These are phyloP conservation scores for Mycalesis mineus DNA, from an alignment of 2,888 invertebrate genomes.

Conservation along the genomic window DNA sequence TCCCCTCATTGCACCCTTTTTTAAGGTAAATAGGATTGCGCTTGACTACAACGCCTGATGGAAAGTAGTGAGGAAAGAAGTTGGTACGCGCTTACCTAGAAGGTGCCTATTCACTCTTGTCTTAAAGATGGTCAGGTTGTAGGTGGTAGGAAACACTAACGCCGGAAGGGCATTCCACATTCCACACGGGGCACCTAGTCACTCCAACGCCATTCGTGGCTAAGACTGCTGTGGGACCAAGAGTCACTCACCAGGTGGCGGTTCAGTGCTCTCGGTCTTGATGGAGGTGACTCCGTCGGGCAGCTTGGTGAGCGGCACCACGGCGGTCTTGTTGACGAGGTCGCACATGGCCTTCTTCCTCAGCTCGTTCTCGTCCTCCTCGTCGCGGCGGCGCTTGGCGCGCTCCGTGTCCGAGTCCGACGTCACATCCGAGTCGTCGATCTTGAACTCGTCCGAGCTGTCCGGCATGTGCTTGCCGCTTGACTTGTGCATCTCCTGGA, in stretches of 20 bases:
- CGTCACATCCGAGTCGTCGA: constrained; percentile 62
- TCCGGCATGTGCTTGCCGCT: constrained; percentile 76
- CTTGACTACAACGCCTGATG: too few species aligned
- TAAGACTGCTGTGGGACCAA: too few species aligned
- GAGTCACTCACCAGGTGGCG: constrained; percentile 12
- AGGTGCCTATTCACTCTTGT: too few species aligned
- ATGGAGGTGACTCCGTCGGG: constrained; percentile 61
- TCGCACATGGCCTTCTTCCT: constrained; percentile 47
- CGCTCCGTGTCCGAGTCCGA: constrained; percentile 36
- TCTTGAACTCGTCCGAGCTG: constrained; percentile 72
- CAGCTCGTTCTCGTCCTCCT: constrained; percentile 31
- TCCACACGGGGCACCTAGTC: too few species aligned
- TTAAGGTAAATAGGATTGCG: too few species aligned
- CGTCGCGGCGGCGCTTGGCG: constrained; percentile 51
- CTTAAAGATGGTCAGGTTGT: too few species aligned
- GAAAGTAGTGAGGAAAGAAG: too few species aligned
- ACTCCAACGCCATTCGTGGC: too few species aligned
- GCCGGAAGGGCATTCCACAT: too few species aligned
- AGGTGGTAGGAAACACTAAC: too few species aligned
- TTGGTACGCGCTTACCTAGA: too few species aligned
- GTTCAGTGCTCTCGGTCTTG: constrained; percentile 46
- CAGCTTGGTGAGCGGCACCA: constrained; percentile 64
- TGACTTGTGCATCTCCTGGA: constrained; percentile 74
- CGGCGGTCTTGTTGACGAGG: constrained; percentile 57
- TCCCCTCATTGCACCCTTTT: too few species aligned